Conservation (phyloP, 2,888 invertebrate genomes). For the Patella pellucida region DNA sequence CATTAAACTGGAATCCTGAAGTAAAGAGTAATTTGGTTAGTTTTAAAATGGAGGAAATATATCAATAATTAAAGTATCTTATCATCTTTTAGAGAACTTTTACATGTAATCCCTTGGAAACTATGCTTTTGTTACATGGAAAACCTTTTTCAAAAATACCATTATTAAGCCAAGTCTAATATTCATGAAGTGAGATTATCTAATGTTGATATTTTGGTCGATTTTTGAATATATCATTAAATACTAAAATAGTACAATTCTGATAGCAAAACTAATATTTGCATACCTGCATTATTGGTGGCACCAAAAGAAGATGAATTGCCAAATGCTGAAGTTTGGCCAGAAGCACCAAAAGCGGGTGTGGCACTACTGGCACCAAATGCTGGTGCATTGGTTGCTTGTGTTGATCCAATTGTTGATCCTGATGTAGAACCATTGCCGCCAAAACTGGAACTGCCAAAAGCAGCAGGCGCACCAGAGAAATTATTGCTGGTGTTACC, state of each 20-base stretch:
- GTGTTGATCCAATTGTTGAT: constrained; percentile 4
- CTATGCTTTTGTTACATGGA: too few relatives aligned
- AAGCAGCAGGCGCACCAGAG: not conserved
- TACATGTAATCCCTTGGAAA: not conserved
- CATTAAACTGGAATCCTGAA: constrained; percentile 17
- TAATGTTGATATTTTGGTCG: too few relatives aligned
- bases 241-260: too few relatives aligned
- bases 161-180: too few relatives aligned
- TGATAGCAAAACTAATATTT: too few relatives aligned
- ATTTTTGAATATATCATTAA: too few relatives aligned
- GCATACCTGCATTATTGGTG: constrained; percentile 1
- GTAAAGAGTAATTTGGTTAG: not conserved
- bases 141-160: too few relatives aligned
- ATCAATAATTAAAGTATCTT: not conserved
- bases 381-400: constrained; percentile 3
- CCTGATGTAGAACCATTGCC: constrained; percentile 14
- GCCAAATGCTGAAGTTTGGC: constrained; percentile 13
- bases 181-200: too few relatives aligned
- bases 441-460: not conserved
- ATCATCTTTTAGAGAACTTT: not conserved
- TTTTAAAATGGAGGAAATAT: constrained; percentile 5
- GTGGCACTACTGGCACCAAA: constrained; percentile 5
- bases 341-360: not conserved
- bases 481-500: not conserved
- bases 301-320: not conserved